Evolutionary conservation across 2,888 invertebrate species (phyloP), one percentile per base, ranked within the genome.

Genomic region (Nebria brevicollis): DNA sequence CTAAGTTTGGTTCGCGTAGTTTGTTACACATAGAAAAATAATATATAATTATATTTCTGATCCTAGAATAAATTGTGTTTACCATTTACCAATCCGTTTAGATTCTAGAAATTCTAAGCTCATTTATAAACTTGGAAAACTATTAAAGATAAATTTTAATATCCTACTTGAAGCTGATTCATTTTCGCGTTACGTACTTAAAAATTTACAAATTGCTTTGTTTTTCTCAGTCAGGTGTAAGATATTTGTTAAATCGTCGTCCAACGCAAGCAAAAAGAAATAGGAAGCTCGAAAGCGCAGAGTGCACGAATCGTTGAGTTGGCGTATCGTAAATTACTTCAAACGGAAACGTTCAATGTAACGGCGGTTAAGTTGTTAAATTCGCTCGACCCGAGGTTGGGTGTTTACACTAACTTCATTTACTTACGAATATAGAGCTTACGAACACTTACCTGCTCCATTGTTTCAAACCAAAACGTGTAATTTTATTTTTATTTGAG

Each of bases 311-410:
- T 70, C 70, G 70, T 20, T 70, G 70, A 72, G 72, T 72, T 72
- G 72, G 77, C 64, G 70, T 72, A 77, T 72, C 77, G 77, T 77
- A 77, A 77, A 77, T 77, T 77, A 43, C 77, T 25, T 77, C 64
- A 77, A 72, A 64, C 77, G 77, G 77, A 77, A 72, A 70, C 77
- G 77, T 77, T 77, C 77, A 77, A 77, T 77, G 77, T 72, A 77
- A 77, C 77, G 64, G 72, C 72, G 77, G 77, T 77, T 77, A 72
- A 72, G n/a, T 72, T 64, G 72, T 70, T 77, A 72, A 77, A 64
- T 77, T 77, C 70, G 64, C 77, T 54, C 13, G 4, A 8, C 54
- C 11, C 54, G 54, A 1, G 20, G 54, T 26, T 64, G 72, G 72
- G 41, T 77, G 72, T 77, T 77, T 77, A 77, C 54, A 64, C 70